These are phyloP conservation scores for Synanthedon tipuliformis DNA, from an alignment of 2,888 invertebrate genomes.

Conservation along the genomic window DNA sequence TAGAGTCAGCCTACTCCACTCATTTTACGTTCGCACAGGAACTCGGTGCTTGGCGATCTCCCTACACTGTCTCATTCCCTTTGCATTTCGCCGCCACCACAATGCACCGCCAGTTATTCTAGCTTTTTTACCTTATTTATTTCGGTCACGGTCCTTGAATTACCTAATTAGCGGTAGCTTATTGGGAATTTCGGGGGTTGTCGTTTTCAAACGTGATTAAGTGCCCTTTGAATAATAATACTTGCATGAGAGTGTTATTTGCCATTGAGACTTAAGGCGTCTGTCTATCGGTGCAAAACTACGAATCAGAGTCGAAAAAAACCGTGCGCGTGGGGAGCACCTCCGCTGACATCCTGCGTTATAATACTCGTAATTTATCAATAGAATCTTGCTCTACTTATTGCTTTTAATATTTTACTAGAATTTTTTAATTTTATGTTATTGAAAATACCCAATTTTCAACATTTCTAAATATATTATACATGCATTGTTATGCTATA, in stretches of 20 bases:
- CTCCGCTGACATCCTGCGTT: too few species aligned
- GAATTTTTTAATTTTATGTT: too few species aligned
- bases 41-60: constrained; percentile 13
- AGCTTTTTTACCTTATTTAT: constrained; percentile 35
- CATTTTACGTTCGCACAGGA: constrained; percentile 9
- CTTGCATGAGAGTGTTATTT: too few species aligned
- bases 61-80: constrained; percentile 21
- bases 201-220: constrained; percentile 39
- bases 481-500: too few species aligned
- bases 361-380: too few species aligned
- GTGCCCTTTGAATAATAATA: constrained; percentile 14
- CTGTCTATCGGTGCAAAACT: too few species aligned
- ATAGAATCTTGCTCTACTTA: too few species aligned
- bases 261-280: not conserved
- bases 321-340: too few species aligned
- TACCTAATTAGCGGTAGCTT: constrained; percentile 60
- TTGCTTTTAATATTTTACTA: too few species aligned
- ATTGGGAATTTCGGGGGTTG: constrained; percentile 42
- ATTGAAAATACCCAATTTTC: too few species aligned
- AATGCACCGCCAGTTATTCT: constrained; percentile 37
- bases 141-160: constrained; percentile 60
- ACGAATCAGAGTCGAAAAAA: too few species aligned
- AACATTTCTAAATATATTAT: too few species aligned
- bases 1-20: constrained; percentile 10
- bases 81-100: constrained; percentile 45